Percentiles rank a stretch among this genome's conserved stretches.
Evolutionary conservation across 2,797 vertebrate genomes (phyloP).

Genomic region (Peromyscus melanophrys): DNA sequence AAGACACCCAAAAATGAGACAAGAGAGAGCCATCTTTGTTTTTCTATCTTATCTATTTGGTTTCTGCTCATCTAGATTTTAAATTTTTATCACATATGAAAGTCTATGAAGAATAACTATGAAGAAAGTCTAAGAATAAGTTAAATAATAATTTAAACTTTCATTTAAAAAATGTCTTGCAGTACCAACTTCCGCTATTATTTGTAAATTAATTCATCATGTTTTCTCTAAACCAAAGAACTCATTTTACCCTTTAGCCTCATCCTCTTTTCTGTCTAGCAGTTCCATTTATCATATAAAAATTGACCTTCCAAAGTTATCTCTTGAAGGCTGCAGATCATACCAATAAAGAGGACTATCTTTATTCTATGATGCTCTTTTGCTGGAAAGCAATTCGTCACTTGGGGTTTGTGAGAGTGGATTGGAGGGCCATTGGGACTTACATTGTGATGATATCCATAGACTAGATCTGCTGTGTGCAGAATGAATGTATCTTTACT

Average conservation of each 20-base stretch:
- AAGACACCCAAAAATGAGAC: not conserved
- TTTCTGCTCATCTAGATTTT: conserved; percentile 24
- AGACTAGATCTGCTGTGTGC: not conserved
- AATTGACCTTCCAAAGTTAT: not conserved
- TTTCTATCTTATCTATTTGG: not conserved
- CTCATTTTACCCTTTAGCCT: not conserved
- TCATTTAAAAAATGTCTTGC: conserved; percentile 27
- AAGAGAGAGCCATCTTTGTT: not conserved
- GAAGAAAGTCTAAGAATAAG: too few relatives aligned
- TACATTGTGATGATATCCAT: not conserved
- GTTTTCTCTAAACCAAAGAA: conserved; percentile 42
- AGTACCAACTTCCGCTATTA: not conserved
- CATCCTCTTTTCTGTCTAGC: not conserved
- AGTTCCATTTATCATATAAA: conserved; percentile 22
- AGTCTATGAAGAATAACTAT: conserved; percentile 17
- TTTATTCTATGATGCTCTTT: not conserved
- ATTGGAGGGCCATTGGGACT: not conserved
- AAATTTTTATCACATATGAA: not conserved
- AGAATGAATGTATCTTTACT: not conserved
- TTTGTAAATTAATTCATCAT: not conserved
- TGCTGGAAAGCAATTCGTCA: not conserved
- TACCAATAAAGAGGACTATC: not conserved
- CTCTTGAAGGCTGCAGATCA: not conserved
- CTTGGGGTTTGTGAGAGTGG: not conserved
- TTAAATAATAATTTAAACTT: too few relatives aligned